Conservation (phyloP, 2,113 vertebrate genomes). For the Mellivora capensis region DNA sequence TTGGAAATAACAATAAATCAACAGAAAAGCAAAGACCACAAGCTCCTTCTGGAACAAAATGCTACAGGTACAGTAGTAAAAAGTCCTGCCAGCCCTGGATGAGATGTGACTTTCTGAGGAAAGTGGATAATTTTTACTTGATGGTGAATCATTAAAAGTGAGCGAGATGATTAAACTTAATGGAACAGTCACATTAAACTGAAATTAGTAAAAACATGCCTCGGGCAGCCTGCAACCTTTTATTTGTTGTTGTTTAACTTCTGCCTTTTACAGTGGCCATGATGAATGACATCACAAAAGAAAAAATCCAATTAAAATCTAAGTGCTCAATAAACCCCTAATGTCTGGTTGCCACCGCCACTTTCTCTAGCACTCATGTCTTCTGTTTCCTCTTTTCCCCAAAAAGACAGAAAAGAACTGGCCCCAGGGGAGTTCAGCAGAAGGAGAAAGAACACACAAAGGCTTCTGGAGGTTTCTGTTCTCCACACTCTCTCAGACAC, state of each 20-base stretch:
- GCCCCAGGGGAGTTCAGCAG: neutral
- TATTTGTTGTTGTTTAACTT: conserved; percentile 76
- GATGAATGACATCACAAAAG: conserved; percentile 76
- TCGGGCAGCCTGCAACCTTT: conserved; percentile 77
- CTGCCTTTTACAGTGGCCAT: conserved; percentile 72
- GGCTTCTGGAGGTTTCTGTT: neutral
- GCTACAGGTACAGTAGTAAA: neutral
- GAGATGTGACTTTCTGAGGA: neutral
- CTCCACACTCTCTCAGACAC: neutral
- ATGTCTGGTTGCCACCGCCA: conserved; percentile 51
- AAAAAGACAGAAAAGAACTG: conserved; percentile 14
- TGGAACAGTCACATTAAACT: conserved; percentile 75
- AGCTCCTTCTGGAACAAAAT: neutral
- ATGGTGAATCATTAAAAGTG: conserved; percentile 72
- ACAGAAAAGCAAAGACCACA: neutral
- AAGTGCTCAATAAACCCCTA: conserved; percentile 71
- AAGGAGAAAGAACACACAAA: neutral
- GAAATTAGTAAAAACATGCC: conserved; percentile 78
- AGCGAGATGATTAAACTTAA: conserved; percentile 80
- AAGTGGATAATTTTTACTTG: conserved; percentile 66
- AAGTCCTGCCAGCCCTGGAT: neutral
- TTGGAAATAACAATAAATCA: neutral
- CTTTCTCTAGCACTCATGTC: neutral
- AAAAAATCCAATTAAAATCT: conserved; percentile 76
- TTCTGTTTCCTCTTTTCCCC: conserved; percentile 25